Evolutionary conservation across 2,888 invertebrate genomes (phyloP), one percentile per base, ranked within the genome.

Genomic region (Acleris literana): DNA sequence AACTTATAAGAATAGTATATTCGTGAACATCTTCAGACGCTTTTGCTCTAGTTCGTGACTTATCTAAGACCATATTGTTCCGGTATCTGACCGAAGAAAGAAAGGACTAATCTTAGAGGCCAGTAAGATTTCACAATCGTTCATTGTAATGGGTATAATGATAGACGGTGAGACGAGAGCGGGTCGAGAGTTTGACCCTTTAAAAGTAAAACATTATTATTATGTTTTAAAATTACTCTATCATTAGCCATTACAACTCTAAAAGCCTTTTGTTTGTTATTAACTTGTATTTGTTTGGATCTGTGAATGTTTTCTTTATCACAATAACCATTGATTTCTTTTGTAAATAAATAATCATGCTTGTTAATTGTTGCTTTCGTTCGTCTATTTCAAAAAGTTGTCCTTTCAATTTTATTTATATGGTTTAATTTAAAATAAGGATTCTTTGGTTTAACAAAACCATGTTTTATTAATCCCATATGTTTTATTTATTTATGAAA

Each of bases 131-230:
- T 43, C 55, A 55, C 55, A 20, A 55, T 46, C 57, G 46, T 46
- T 57, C 25, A 57, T 22, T 22, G 57, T 55, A 55, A 20, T 55
- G 39, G 33, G 33, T 33, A 3, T 33, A 57, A 57, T 57, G 46
- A 57, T 46, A 57, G 57, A 57, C 46, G 22, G 46, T 17, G 44
- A 57, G 16, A 57, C 17, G n/a, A 44, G 3, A 20, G 49, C 49
- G 17, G 25, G 43, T 57, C 57, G 57, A 17, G 46, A 22, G 25
- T 18, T 44, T 57, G 57, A 57, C 57, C 57, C 46, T 46, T 46
- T 46, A 29, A 57, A 57, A 57, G 57, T 57, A 25, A 57, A 44
- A 46, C 46, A 39, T n/a, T 39, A 57, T 46, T 46, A 57, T 46
- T 44, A 55, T 5, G 57, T 22, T 57, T 46, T 56, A 17, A 46